phyloP scores from a whole-genome alignment of 2,888 invertebrate genomes.

The Autographa pulchrina region DNA sequence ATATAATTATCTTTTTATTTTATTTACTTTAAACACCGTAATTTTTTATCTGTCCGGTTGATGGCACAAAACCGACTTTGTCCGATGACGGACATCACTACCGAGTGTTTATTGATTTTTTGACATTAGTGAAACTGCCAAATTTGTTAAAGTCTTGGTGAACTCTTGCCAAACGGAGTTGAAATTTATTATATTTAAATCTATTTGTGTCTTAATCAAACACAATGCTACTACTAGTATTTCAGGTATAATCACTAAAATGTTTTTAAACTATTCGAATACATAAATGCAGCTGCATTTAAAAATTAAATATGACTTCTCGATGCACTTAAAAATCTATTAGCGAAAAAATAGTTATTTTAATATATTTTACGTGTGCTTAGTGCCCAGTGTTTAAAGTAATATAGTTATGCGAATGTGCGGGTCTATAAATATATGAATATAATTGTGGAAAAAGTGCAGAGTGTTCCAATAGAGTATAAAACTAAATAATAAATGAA shows the following conservation, averaged over 20 bases:
- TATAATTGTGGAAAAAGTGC: neutral
- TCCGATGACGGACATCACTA: slow-evolving; percentile 23
- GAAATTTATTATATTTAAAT: slow-evolving; percentile 17
- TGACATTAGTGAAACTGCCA: slow-evolving; percentile 67
- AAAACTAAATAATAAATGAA: neutral
- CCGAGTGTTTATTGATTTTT: slow-evolving; percentile 75
- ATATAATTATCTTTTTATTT: too few species aligned
- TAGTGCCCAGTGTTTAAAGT: neutral
- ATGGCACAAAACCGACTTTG: neutral
- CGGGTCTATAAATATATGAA: neutral
- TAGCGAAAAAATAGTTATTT: slow-evolving; percentile 37
- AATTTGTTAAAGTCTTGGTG: slow-evolving; percentile 45
- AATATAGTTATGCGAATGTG: neutral
- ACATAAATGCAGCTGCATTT: slow-evolving; percentile 17
- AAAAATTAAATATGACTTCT: slow-evolving; percentile 19
- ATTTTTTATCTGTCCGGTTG: slow-evolving; percentile 27
- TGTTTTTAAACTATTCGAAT: neutral
- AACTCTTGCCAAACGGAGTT: slow-evolving; percentile 17
- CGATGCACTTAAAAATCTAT: slow-evolving; percentile 20
- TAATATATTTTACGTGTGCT: neutral
- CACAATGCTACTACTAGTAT: slow-evolving; percentile 49
- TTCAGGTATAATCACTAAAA: slow-evolving; percentile 47
- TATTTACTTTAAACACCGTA: too few species aligned
- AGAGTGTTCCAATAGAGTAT: neutral
- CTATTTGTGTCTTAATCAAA: slow-evolving; percentile 28